phyloP scores from a whole-genome alignment of 2,797 vertebrate species.

The Coregonus sp. region DNA sequence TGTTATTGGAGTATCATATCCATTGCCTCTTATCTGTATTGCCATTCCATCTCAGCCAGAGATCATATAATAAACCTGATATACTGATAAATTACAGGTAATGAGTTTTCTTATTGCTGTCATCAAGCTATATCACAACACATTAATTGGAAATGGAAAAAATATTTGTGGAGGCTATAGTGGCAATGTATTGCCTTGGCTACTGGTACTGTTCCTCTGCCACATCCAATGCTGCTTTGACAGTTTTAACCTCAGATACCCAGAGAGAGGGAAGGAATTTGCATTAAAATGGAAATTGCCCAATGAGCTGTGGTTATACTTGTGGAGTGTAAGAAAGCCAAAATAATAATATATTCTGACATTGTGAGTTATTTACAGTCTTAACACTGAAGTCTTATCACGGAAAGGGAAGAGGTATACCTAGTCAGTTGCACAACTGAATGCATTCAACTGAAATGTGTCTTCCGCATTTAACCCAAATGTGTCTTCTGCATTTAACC shows the following conservation, averaged over 20 bases:
- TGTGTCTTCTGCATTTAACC: too few species aligned
- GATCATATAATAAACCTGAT: neutral
- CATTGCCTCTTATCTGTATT: neutral
- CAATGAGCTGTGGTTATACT: constrained; percentile 47
- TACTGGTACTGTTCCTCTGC: neutral
- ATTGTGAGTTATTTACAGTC: constrained; percentile 58
- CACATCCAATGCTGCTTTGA: neutral
- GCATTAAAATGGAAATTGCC: constrained; percentile 66
- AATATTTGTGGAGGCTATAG: too few species aligned
- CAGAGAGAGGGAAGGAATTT: constrained; percentile 24
- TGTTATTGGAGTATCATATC: neutral
- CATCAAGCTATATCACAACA: neutral
- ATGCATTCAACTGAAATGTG: too few species aligned
- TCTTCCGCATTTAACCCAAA: too few species aligned
- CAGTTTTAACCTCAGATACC: neutral
- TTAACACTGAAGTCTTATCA: constrained; percentile 36
- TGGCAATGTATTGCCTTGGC: neutral
- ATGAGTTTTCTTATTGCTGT: too few species aligned
- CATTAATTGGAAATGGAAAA: neutral
- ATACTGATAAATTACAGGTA: neutral
- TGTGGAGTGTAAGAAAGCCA: constrained; percentile 1
- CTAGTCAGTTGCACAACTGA: too few species aligned
- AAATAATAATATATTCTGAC: constrained; percentile 58
- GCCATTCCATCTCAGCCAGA: neutral
- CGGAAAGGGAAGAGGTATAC: constrained; percentile 37